phyloP scores from a whole-genome alignment of 2,113 vertebrate genomes.

The Hyla sarda region DNA sequence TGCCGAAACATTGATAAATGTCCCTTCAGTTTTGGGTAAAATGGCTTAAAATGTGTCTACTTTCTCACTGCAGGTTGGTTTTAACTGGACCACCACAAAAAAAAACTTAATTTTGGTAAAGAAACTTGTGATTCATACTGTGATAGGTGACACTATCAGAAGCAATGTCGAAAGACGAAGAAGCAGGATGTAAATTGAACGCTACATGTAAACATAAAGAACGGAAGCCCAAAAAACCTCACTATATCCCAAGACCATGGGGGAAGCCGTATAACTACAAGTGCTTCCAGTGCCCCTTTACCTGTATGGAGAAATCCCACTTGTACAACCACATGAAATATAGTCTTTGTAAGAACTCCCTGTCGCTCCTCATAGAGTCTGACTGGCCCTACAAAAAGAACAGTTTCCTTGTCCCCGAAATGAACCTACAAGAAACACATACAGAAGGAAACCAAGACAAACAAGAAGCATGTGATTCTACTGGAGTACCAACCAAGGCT shows the following conservation, averaged over 20 bases:
- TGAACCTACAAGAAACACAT: slow-evolving; percentile 72
- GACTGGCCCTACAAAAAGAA: slow-evolving; percentile 93
- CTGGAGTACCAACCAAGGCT: not conserved
- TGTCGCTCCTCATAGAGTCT: slow-evolving; percentile 91
- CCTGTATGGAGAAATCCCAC: slow-evolving; percentile 99
- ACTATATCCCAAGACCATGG: slow-evolving; percentile 96
- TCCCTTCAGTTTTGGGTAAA: not conserved
- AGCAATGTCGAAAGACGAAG: slow-evolving; percentile 89
- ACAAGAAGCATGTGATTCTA: slow-evolving; percentile 62
- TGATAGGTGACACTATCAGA: not conserved
- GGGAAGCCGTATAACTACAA: slow-evolving; percentile 99
- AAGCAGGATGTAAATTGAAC: slow-evolving; percentile 80
- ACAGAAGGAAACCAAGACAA: slow-evolving; percentile 62
- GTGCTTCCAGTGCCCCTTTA: slow-evolving; percentile 98
- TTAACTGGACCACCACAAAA: not conserved
- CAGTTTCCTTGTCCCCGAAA: slow-evolving; percentile 80
- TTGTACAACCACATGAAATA: slow-evolving; percentile 99
- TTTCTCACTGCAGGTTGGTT: slow-evolving; percentile 22
- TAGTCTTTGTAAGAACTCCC: slow-evolving; percentile 97
- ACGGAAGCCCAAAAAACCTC: slow-evolving; percentile 95
- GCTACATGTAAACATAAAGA: slow-evolving; percentile 87
- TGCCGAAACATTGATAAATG: not conserved
- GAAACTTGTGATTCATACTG: not conserved
- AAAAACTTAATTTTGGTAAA: not conserved
- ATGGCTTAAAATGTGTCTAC: not conserved